Conservation (phyloP, 2,888 invertebrate species). For the Coronaproctus castanopsis region DNA sequence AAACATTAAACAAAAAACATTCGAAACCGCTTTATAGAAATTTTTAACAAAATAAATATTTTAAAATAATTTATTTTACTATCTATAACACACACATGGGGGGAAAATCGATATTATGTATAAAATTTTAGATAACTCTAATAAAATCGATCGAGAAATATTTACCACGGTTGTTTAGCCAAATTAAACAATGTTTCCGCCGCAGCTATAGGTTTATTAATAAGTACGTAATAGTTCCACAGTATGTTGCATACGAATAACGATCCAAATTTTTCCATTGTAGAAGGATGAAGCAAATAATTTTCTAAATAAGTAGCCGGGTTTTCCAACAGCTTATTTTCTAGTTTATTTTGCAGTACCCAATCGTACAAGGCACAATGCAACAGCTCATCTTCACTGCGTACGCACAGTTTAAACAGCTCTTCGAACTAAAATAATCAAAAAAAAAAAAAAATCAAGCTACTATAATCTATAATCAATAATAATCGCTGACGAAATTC, state of each 20-base stretch:
- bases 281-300: slow-evolving; percentile 41
- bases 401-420: slow-evolving; percentile 29
- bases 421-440: slow-evolving; percentile 31
- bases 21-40: too few relatives aligned
- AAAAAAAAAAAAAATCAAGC: slow-evolving; percentile 1
- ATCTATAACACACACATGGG: too few relatives aligned
- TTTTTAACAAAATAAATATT: too few relatives aligned
- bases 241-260: slow-evolving; percentile 44
- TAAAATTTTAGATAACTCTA: too few relatives aligned
- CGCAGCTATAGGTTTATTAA: slow-evolving; percentile 75
- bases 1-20: too few relatives aligned
- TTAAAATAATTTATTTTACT: too few relatives aligned
- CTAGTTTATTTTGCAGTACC: slow-evolving; percentile 59
- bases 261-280: slow-evolving; percentile 17
- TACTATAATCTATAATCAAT: too few relatives aligned
- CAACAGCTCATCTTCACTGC: slow-evolving; percentile 56
- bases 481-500: too few relatives aligned
- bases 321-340: slow-evolving; percentile 43
- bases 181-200: slow-evolving; percentile 74
- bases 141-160: too few relatives aligned
- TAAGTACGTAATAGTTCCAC: slow-evolving; percentile 91
- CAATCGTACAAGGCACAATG: slow-evolving; percentile 85
- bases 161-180: slow-evolving; percentile 37
- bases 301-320: slow-evolving; percentile 52
- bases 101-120: too few relatives aligned